phyloP scores from a whole-genome alignment of 2,113 vertebrate species.

The Numida meleagris region DNA sequence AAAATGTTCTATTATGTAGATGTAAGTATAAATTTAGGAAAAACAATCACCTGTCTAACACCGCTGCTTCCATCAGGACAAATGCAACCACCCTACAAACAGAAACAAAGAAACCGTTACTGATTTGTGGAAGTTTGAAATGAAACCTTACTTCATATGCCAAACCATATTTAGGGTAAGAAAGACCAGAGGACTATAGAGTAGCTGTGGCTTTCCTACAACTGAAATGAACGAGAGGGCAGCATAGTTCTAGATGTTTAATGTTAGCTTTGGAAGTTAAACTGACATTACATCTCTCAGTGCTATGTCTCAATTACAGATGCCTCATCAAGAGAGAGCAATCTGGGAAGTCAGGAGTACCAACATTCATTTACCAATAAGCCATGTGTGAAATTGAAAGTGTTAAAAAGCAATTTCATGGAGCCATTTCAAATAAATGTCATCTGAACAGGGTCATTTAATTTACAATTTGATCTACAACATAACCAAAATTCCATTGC shows the following conservation, averaged over 20 bases:
- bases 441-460: background rate
- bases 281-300: background rate
- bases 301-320: background rate
- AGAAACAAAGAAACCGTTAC: background rate
- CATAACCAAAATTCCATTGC: background rate
- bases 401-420: background rate
- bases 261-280: background rate
- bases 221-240: background rate
- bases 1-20: background rate
- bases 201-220: background rate
- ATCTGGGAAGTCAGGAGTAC: background rate
- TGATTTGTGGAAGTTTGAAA: background rate
- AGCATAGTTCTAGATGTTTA: background rate
- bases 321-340: background rate
- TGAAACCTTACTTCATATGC: background rate
- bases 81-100: constrained; percentile 52
- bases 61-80: constrained; percentile 68
- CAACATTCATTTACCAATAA: background rate
- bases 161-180: background rate
- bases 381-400: background rate
- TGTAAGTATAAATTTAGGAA: background rate
- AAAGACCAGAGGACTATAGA: background rate
- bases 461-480: background rate
- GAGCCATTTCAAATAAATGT: background rate
- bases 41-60: constrained; percentile 40